Evolutionary conservation across 2,888 invertebrate species (phyloP).

Genomic region (Melolontha melolontha): DNA sequence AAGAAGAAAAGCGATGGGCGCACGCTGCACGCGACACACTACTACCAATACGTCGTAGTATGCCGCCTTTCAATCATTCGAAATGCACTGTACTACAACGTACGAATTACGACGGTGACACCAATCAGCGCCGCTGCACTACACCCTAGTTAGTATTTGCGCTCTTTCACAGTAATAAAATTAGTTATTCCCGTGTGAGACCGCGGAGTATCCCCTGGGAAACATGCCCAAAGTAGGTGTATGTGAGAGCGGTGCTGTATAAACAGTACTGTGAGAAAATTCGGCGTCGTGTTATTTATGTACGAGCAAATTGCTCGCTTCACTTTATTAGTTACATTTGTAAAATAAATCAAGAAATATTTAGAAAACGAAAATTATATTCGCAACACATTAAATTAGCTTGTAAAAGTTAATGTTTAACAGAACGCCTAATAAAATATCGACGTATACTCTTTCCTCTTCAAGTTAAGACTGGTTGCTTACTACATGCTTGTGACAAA

Average conservation of each 20-base stretch:
- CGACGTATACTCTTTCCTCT: too few relatives aligned
- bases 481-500: too few relatives aligned
- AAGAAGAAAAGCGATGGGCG: slow-evolving; percentile 21
- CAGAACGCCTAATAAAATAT: too few relatives aligned
- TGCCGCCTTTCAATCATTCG: slow-evolving; percentile 54
- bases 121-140: slow-evolving; percentile 19
- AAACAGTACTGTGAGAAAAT: slow-evolving; percentile 27
- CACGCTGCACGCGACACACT: slow-evolving; percentile 38
- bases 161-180: slow-evolving; percentile 43
- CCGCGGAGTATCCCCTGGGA: slow-evolving; percentile 41
- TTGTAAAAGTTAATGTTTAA: too few relatives aligned
- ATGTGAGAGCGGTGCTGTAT: slow-evolving; percentile 26
- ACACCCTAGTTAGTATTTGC: slow-evolving; percentile 10
- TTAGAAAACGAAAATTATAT: too few relatives aligned
- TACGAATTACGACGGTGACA: slow-evolving; percentile 39
- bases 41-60: slow-evolving; percentile 47
- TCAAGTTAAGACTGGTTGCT: too few relatives aligned
- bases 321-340: too few relatives aligned
- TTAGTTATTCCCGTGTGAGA: slow-evolving; percentile 46
- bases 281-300: not conserved
- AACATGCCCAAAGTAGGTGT: slow-evolving; percentile 16
- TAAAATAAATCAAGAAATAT: too few relatives aligned
- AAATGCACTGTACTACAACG: slow-evolving; percentile 10
- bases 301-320: too few relatives aligned
- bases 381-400: too few relatives aligned